Evolutionary conservation across 2,113 vertebrate genomes (phyloP), one percentile per base, ranked within the genome.

Genomic region (Muntiacus reevesi): DNA sequence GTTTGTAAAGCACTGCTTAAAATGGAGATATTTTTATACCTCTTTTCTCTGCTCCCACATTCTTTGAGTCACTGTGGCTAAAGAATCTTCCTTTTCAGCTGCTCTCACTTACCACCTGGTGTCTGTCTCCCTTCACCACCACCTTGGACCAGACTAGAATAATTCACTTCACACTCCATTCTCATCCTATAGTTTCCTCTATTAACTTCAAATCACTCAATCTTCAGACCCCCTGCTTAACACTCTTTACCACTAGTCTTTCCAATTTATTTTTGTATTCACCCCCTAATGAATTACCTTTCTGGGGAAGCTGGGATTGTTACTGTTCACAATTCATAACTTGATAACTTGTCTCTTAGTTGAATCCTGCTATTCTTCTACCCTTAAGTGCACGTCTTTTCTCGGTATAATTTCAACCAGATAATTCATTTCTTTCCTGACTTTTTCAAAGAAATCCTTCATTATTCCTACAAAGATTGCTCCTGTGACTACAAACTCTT

Each of bases 21-120:
- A 64, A 21, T 87, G 21, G 47, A 59, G 47, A 81, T 95, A 92
- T 92, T 97, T 96, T 94, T 90, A 57, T 57, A 60, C 19, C 36
- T 74, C 59, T 62, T 78, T 76, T 50, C 67, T 95, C 86, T 74
- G 62, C 79, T 81, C 79, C 90, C 45, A 43, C 87, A 45, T 74
- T 82, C 14, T 89, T 85, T 94, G 71, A 95, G 71, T 95, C 67
- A 92, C 67, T n/a, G 47, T 79, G 71, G 59, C 28, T 89, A 43
- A 6, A 30, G 84, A 92, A 84, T 36, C 60, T 91, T 95, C 23
- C 47, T 87, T 79, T 89, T 36, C 14, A 87, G 62, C 25, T 25
- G 79, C 76, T 92, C 23, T 59, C n/a, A 28, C 59, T 60, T 10
- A 93, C 23, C 45, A 21, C 33, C 36, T 55, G 43, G 43, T 50